phyloP scores from a whole-genome alignment of 2,113 vertebrate species.

The Callipepla squamata region DNA sequence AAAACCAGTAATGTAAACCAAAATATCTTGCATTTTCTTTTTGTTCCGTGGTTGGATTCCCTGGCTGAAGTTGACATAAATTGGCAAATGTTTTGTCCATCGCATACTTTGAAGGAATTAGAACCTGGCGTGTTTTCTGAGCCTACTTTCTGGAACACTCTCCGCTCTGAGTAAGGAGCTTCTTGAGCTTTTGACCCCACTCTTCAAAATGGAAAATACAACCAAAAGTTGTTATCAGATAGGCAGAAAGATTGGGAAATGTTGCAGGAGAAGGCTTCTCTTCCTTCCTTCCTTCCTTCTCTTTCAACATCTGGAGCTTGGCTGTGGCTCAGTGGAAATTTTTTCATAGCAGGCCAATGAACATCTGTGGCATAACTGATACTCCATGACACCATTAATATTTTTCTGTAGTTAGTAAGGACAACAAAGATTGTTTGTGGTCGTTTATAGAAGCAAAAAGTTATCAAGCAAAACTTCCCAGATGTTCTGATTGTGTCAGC shows the following conservation, averaged over 20 bases:
- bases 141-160: background rate
- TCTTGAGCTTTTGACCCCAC: background rate
- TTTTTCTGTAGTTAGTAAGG: background rate
- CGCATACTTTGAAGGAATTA: background rate
- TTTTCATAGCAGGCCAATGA: background rate
- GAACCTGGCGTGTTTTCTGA: too few species aligned
- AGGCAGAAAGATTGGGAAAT: accelerated
- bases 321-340: background rate
- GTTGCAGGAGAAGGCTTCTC: background rate
- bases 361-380: background rate
- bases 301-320: background rate
- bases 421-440: accelerated
- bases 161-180: background rate
- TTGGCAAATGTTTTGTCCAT: background rate
- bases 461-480: background rate
- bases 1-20: background rate
- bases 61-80: background rate
- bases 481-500: background rate
- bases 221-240: background rate
- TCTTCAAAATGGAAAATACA: background rate
- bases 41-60: background rate
- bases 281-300: background rate
- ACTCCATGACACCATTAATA: background rate
- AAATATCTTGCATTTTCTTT: background rate
- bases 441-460: background rate